phyloP scores from a whole-genome alignment of 1,140 invertebrate species.

The Nephotettix cincticeps region DNA sequence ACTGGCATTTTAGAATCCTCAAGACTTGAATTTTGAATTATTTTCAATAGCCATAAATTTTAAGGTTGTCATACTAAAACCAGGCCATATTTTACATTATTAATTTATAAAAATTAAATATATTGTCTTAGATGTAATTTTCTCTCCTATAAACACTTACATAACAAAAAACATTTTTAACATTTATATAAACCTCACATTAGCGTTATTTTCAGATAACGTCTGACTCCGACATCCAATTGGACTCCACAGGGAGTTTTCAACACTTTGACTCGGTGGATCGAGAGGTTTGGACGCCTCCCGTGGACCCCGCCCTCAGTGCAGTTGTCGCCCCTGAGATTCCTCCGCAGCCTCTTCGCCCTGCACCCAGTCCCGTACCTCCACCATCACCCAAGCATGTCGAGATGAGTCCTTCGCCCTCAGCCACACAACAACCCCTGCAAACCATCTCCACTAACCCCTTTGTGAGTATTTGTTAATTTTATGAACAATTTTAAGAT shows the following conservation, averaged over 20 bases:
- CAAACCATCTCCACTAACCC: not conserved
- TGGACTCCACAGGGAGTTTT: conserved; percentile 64
- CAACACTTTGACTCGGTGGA: conserved; percentile 67
- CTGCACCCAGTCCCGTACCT: conserved; percentile 47
- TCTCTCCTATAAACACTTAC: too few relatives aligned
- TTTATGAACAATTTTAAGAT: too few relatives aligned
- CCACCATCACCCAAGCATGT: not conserved
- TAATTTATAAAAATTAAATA: too few relatives aligned
- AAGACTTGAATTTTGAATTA: too few relatives aligned
- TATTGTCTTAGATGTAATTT: too few relatives aligned
- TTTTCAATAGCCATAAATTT: too few relatives aligned
- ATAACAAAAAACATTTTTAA: too few relatives aligned
- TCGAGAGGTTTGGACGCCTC: conserved; percentile 46
- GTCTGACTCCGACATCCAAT: conserved; percentile 64
- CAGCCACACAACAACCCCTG: not conserved
- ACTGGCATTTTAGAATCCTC: too few relatives aligned
- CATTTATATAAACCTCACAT: not conserved
- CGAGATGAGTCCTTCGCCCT: not conserved
- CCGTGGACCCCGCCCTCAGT: conserved; percentile 33
- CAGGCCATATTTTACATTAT: too few relatives aligned
- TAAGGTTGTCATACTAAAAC: too few relatives aligned
- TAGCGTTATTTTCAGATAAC: conserved; percentile 52
- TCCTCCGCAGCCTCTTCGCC: conserved; percentile 57
- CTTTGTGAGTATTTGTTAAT: conserved; percentile 23
- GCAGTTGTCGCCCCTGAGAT: conserved; percentile 42